phyloP scores from a whole-genome alignment of 2,888 invertebrate species.

The Amphipyra berbera region DNA sequence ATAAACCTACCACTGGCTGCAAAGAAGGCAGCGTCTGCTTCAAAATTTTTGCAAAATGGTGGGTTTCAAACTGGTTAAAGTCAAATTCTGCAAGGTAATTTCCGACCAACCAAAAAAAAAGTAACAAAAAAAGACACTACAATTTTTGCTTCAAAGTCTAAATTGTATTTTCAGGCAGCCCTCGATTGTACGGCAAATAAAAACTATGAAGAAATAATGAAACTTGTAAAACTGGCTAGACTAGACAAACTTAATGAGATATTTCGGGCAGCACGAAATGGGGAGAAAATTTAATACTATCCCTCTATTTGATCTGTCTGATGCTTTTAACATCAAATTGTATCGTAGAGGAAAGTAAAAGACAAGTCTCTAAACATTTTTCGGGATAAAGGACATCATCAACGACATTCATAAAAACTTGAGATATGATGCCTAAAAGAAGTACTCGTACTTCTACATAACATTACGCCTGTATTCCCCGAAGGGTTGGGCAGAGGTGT shows the following conservation, averaged over 20 bases:
- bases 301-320: slow-evolving; percentile 1
- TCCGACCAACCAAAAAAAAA: neutral
- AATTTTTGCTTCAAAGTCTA: slow-evolving; percentile 5
- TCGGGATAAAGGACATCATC: no score
- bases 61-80: no score
- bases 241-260: slow-evolving; percentile 9
- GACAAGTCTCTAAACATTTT: neutral
- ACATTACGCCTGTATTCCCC: no score
- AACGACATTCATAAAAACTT: no score
- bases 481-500: no score
- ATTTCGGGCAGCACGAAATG: slow-evolving; percentile 3
- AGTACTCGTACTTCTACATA: no score
- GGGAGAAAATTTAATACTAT: slow-evolving; percentile 11
- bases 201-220: slow-evolving; percentile 24
- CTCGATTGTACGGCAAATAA: slow-evolving; percentile 12
- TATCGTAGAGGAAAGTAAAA: neutral
- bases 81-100: neutral
- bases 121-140: neutral
- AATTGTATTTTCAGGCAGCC: slow-evolving; percentile 22
- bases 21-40: neutral
- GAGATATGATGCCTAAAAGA: no score
- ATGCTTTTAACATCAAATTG: neutral
- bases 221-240: neutral
- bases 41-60: no score
- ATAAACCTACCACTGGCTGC: neutral